Conservation (phyloP, 1,140 invertebrate species). For the Diuraphis noxia region DNA sequence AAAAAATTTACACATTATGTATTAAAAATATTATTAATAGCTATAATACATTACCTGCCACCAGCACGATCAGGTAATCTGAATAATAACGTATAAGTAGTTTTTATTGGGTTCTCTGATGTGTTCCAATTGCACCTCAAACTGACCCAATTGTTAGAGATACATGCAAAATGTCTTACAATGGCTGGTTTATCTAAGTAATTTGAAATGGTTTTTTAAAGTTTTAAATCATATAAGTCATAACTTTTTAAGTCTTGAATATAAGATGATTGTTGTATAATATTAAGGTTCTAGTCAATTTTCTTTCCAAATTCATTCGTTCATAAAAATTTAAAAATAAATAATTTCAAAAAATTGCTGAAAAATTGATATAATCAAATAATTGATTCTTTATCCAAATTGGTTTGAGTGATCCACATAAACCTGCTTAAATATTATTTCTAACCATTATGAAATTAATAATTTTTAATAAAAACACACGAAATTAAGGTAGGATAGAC, state of each 20-base stretch:
- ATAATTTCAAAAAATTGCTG: too few species aligned
- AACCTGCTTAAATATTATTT: background rate
- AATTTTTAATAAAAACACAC: background rate
- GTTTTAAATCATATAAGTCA: background rate
- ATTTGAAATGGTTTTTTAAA: background rate
- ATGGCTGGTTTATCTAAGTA: slow-evolving; percentile 60
- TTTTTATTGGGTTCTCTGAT: slow-evolving; percentile 63
- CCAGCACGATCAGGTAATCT: slow-evolving; percentile 61
- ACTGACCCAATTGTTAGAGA: slow-evolving; percentile 69
- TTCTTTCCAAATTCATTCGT: too few species aligned
- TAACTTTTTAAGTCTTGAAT: too few species aligned
- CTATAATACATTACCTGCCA: slow-evolving; percentile 53
- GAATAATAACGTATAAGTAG: slow-evolving; percentile 65
- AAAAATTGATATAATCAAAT: background rate
- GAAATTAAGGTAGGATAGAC: background rate
- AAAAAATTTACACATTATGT: background rate
- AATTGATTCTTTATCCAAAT: background rate
- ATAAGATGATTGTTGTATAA: background rate
- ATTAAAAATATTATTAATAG: background rate
- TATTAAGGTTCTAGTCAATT: background rate
- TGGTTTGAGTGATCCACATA: background rate
- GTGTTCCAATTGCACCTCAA: slow-evolving; percentile 69
- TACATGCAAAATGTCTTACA: slow-evolving; percentile 67
- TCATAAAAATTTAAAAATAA: too few species aligned
- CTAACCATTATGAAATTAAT: background rate